phyloP scores from a whole-genome alignment of 1,140 invertebrate genomes.

The Drosophila obscura region DNA sequence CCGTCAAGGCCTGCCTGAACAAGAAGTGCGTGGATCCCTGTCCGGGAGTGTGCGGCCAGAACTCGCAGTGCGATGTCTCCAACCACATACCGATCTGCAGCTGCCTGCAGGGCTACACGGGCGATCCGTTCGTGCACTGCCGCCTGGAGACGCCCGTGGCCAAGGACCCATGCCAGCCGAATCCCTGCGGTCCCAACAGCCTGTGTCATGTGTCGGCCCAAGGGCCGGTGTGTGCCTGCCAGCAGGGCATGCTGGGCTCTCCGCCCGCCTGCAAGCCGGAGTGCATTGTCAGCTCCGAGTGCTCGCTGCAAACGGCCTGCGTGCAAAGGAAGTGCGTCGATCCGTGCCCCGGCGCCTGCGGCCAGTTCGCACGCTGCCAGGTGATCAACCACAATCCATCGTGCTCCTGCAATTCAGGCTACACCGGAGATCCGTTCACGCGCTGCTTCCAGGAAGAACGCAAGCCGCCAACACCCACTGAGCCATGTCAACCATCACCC shows the following conservation, averaged over 20 bases:
- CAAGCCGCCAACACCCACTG: constrained; percentile 79
- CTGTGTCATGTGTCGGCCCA: constrained; percentile 90
- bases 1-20: constrained; percentile 89
- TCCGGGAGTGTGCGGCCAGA: constrained; percentile 89
- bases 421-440: constrained; percentile 86
- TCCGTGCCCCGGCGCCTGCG: constrained; percentile 89
- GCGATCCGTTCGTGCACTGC: constrained; percentile 90
- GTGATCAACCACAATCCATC: constrained; percentile 87
- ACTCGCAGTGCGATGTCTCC: constrained; percentile 90
- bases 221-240: constrained; percentile 90
- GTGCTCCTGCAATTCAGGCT: constrained; percentile 85
- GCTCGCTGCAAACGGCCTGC: constrained; percentile 88
- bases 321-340: constrained; percentile 88
- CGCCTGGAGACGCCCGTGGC: constrained; percentile 64
- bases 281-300: constrained; percentile 89
- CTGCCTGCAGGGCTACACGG: constrained; percentile 88
- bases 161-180: constrained; percentile 88
- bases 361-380: constrained; percentile 87
- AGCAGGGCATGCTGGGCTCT: constrained; percentile 90
- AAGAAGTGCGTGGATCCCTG: constrained; percentile 91
- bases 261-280: constrained; percentile 88
- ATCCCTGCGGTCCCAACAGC: constrained; percentile 91
- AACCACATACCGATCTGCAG: constrained; percentile 92
- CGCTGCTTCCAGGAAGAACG: constrained; percentile 85
- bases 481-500: constrained; percentile 87